Evolutionary conservation across 2,797 vertebrate species (phyloP).

Genomic region (Urocyon cinereoargenteus): DNA sequence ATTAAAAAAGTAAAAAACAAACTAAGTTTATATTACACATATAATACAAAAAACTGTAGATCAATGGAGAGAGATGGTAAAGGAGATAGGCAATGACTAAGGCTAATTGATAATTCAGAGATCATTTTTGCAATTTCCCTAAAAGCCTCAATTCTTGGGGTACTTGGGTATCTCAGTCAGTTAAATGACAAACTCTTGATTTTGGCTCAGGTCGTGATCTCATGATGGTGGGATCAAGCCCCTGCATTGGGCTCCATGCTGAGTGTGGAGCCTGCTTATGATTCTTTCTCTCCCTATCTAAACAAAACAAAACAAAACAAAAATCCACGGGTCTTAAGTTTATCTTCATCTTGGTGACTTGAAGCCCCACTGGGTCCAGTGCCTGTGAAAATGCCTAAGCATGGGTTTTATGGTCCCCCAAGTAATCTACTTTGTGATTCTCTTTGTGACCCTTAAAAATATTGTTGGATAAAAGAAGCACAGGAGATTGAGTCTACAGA

Average conservation of each 20-base stretch:
- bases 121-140: slow-evolving; percentile 34
- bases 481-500: neutral
- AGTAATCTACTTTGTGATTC: neutral
- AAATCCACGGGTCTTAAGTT: neutral
- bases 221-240: no score
- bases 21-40: neutral
- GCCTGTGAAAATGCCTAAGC: neutral
- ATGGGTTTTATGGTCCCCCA: neutral
- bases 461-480: neutral
- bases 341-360: neutral
- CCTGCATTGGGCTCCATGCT: neutral
- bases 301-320: neutral
- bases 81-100: neutral
- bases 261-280: neutral
- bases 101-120: neutral
- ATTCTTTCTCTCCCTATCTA: neutral
- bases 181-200: neutral
- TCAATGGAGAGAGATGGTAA: neutral
- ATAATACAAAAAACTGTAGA: neutral
- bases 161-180: neutral
- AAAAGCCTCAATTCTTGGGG: neutral
- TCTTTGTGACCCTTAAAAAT: neutral
- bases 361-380: neutral
- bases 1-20: slow-evolving; percentile 49
- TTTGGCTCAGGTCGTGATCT: neutral